These are phyloP conservation scores for Brachionus rotundiformis DNA, from an alignment of 1,140 invertebrate species.

Conservation along the genomic window DNA sequence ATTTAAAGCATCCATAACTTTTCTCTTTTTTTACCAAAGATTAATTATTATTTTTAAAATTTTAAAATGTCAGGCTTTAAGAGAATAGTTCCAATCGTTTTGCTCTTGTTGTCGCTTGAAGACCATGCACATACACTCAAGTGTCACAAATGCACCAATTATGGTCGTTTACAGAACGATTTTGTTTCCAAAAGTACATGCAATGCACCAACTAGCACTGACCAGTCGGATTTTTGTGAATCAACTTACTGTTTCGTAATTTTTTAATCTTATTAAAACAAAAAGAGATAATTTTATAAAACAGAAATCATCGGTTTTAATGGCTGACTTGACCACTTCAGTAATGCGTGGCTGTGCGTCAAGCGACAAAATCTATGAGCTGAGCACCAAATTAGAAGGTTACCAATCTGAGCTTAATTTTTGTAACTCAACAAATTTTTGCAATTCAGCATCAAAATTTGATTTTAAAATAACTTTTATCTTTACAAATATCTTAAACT, in stretches of 20 bases:
- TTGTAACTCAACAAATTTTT: constrained; percentile 1
- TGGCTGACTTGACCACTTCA: background rate
- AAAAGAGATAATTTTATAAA: background rate
- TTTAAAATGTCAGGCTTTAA: no score
- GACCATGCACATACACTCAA: background rate
- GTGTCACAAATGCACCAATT: background rate
- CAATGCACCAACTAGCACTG: background rate
- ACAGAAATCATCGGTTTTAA: constrained; percentile 24
- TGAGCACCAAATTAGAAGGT: background rate
- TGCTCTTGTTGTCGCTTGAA: background rate
- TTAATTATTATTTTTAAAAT: background rate
- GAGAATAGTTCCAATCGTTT: background rate
- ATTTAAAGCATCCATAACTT: background rate
- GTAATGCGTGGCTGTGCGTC: background rate
- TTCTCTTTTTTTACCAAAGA: background rate
- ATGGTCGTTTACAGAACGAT: background rate
- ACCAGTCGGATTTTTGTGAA: constrained; percentile 3
- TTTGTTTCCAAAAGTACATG: background rate
- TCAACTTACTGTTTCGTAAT: constrained; percentile 20
- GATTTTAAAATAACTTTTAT: background rate
- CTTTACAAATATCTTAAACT: no score
- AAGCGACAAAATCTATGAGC: constrained; percentile 5
- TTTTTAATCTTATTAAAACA: background rate
- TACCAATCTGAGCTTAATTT: constrained; percentile 17
- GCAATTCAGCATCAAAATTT: background rate